Percentiles rank a stretch among this genome's conserved stretches.
phyloP scores from a whole-genome alignment of 2,113 vertebrate genomes.

The Balaenoptera acutorostrata region DNA sequence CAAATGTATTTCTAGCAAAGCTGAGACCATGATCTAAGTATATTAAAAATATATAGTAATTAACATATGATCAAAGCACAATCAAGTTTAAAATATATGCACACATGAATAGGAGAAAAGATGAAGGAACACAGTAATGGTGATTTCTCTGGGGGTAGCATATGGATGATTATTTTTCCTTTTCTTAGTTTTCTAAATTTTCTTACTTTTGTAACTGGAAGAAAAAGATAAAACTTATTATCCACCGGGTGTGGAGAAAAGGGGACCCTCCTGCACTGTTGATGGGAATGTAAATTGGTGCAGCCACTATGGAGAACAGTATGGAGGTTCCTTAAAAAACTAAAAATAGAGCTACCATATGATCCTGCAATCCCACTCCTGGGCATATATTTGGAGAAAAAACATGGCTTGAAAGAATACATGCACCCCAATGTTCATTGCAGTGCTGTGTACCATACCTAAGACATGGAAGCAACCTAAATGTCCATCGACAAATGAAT shows the following conservation, averaged over 20 bases:
- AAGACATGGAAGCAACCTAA: not conserved
- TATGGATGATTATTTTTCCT: not conserved
- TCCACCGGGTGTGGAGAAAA: not conserved
- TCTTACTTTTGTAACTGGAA: not conserved
- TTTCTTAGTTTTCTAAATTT: slow-evolving; percentile 11
- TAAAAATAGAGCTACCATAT: not conserved
- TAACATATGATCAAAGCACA: not conserved
- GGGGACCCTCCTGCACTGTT: not conserved
- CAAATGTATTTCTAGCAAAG: not conserved
- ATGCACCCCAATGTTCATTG: not conserved
- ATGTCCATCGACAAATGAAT: not conserved
- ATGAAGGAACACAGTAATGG: not conserved
- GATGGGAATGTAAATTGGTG: not conserved
- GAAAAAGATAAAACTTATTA: not conserved
- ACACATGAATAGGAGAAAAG: not conserved
- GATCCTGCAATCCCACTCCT: not conserved
- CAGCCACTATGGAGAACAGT: not conserved
- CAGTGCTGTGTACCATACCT: not conserved
- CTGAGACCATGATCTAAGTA: not conserved
- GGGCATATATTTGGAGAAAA: not conserved
- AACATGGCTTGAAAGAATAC: not conserved
- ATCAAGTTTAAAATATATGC: not conserved
- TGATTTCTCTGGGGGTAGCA: not conserved
- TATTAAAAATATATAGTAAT: not conserved
- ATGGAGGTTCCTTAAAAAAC: not conserved